A percentile compares a stretch with the other conserved stretches of the same genome.
Conservation (phyloP, 2,797 vertebrate genomes). For the Knipowitschia caucasica region DNA sequence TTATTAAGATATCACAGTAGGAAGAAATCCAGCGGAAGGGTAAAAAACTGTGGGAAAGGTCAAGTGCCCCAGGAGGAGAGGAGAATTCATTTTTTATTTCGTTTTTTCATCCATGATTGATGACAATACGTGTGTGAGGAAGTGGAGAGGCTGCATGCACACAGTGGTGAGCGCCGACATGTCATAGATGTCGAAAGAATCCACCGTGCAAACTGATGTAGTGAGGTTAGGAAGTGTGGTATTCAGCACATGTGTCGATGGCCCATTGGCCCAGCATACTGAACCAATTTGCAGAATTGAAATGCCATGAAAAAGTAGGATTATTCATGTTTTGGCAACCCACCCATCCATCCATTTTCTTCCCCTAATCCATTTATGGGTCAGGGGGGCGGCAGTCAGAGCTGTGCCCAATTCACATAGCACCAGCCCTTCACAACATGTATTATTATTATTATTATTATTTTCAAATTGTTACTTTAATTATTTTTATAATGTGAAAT, state of each 20-base stretch:
- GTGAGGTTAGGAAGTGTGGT: not conserved
- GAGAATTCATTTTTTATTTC: not conserved
- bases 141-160: constrained; percentile 33
- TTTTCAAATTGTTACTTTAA: too few relatives aligned
- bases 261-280: too few relatives aligned
- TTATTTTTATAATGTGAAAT: too few relatives aligned
- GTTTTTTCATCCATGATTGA: constrained; percentile 64
- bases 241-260: not conserved
- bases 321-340: too few relatives aligned
- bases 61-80: constrained; percentile 49
- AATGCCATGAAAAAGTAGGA: too few relatives aligned
- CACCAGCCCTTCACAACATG: too few relatives aligned
- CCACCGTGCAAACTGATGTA: constrained; percentile 4
- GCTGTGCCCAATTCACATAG: too few relatives aligned
- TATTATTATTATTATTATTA: too few relatives aligned
- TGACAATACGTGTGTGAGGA: constrained; percentile 51
- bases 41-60: constrained; percentile 57
- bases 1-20: constrained; percentile 64
- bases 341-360: too few relatives aligned
- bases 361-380: too few relatives aligned
- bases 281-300: too few relatives aligned
- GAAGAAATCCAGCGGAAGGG: constrained; percentile 48
- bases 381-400: too few relatives aligned
- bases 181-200: constrained; percentile 17
- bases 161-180: constrained; percentile 30